Evolutionary conservation across 2,797 vertebrate genomes (phyloP).

Genomic region (Molossus alvarezi): DNA sequence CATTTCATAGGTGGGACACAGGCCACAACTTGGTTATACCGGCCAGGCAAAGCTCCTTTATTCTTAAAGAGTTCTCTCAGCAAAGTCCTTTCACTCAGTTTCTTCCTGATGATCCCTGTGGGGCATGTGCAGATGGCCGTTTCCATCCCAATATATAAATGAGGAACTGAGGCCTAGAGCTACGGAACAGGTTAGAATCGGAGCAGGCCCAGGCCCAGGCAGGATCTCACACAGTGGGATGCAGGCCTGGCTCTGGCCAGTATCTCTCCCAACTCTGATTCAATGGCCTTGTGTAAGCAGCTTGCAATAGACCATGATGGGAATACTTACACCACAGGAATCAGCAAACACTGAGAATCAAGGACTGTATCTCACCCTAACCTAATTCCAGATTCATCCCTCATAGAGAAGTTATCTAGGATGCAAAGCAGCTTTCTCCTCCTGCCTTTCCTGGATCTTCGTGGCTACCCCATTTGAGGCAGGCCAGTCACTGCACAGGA

Average conservation of each 20-base stretch:
- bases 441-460: neutral
- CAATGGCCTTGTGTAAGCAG: rapidly evolving
- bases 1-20: neutral
- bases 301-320: neutral
- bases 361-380: rapidly evolving
- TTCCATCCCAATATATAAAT: neutral
- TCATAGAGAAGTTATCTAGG: neutral
- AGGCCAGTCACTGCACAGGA: neutral
- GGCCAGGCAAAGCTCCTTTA: neutral
- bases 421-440: neutral
- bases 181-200: neutral
- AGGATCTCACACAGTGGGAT: rapidly evolving
- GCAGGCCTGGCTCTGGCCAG: neutral
- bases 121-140: neutral
- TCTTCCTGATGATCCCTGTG: neutral
- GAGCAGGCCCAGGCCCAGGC: neutral
- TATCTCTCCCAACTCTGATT: neutral
- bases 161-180: neutral
- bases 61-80: neutral
- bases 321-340: neutral
- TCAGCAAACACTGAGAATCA: neutral
- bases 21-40: neutral
- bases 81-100: neutral
- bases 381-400: neutral
- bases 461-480: neutral